Conservation (phyloP, 2,797 vertebrate genomes). For the Rhodeus uyekii region DNA sequence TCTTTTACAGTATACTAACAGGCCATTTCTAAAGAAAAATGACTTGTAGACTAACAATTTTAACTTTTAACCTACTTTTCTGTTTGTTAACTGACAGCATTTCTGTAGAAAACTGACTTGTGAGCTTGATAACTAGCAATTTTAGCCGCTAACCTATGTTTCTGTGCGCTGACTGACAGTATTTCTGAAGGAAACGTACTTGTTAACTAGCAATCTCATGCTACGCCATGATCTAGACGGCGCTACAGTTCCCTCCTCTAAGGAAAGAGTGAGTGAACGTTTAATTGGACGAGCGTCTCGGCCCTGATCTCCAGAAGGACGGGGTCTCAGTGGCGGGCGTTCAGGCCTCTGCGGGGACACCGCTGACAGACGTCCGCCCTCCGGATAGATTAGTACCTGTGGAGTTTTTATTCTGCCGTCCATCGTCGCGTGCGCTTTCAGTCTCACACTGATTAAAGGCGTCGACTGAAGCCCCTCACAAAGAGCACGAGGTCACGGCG, state of each 20-base stretch:
- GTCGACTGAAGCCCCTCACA: neutral
- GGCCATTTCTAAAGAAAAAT: neutral
- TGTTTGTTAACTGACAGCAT: neutral
- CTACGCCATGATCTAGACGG: neutral
- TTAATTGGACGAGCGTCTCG: slow-evolving; percentile 26
- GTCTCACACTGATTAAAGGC: neutral
- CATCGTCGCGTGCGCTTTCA: neutral
- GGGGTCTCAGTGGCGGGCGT: neutral
- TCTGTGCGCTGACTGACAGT: neutral
- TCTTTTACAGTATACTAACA: too few species aligned
- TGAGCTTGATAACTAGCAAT: neutral
- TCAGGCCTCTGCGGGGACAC: slow-evolving; percentile 16
- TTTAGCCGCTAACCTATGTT: too few species aligned
- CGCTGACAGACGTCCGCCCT: slow-evolving; percentile 37
- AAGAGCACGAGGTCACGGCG: neutral
- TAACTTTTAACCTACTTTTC: neutral
- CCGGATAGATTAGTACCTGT: slow-evolving; percentile 49
- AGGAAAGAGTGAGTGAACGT: slow-evolving; percentile 14
- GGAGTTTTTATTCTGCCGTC: slow-evolving; percentile 36
- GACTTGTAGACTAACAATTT: neutral
- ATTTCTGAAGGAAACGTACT: neutral
- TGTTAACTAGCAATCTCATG: neutral
- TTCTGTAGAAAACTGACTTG: too few species aligned
- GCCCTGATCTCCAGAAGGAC: slow-evolving; percentile 31
- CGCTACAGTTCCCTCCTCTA: too few species aligned